Conservation (phyloP, 2,888 invertebrate species). For the Rotaria socialis region DNA sequence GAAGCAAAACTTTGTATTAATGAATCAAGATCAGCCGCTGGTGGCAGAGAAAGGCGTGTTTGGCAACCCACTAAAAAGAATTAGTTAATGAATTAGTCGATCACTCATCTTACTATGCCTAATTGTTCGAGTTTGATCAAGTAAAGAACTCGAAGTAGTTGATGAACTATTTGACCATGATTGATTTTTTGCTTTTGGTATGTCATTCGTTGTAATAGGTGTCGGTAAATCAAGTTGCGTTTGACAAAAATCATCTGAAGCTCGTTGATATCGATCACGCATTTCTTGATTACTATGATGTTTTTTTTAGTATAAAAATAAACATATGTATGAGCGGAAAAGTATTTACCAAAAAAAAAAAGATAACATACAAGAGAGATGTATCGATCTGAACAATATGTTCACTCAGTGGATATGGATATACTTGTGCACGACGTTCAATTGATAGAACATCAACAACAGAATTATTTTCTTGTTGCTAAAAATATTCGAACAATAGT, state of each 20-base stretch:
- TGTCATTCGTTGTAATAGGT: neutral
- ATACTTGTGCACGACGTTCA: neutral
- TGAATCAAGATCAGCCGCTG: neutral
- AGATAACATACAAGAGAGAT: neutral
- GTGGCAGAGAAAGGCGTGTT: constrained; percentile 25
- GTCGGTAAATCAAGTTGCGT: constrained; percentile 14
- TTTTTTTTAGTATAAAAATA: neutral
- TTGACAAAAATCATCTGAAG: neutral
- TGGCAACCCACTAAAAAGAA: constrained; percentile 27
- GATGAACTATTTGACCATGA: constrained; percentile 9
- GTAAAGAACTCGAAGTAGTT: neutral
- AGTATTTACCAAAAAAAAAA: neutral
- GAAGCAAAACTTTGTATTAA: constrained; percentile 31
- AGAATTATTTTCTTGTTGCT: neutral
- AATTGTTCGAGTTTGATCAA: neutral
- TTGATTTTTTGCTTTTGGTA: neutral
- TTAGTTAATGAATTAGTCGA: neutral
- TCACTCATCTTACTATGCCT: neutral
- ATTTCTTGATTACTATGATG: neutral
- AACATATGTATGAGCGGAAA: neutral
- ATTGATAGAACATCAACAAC: neutral
- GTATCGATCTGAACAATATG: constrained; percentile 28
- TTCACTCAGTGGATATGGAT: constrained; percentile 18
- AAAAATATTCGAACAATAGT: neutral
- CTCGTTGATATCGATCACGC: constrained; percentile 12